A percentile compares a stretch with the other conserved stretches of the same genome.
These are phyloP conservation scores for Alectura lathami DNA, from an alignment of 2,113 vertebrate species.

Conservation along the genomic window DNA sequence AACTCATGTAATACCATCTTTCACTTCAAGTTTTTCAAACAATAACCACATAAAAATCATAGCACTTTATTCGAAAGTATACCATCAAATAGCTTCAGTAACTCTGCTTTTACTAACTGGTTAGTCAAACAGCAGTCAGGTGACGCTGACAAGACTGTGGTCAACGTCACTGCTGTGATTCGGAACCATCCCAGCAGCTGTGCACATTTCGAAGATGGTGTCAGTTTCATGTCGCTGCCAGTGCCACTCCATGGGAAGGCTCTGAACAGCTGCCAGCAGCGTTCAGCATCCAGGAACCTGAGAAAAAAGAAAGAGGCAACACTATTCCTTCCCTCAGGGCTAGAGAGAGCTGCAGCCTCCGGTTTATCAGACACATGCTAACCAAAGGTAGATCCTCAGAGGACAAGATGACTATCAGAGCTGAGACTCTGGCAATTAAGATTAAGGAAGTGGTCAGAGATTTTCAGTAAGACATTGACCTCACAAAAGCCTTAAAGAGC, in stretches of 20 bases:
- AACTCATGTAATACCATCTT: not conserved
- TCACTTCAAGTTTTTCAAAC: not conserved
- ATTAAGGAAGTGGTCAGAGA: not conserved
- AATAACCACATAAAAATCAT: not conserved
- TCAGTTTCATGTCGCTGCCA: not conserved
- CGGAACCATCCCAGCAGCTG: not conserved
- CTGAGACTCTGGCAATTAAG: not conserved
- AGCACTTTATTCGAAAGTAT: not conserved
- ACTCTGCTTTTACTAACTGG: not conserved
- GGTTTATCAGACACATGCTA: not conserved
- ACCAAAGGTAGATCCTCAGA: not conserved
- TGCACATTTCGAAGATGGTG: not conserved
- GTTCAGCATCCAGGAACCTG: not conserved
- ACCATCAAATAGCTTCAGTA: not conserved
- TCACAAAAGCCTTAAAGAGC: not conserved
- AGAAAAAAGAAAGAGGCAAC: not conserved
- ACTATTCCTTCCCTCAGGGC: not conserved
- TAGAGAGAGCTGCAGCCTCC: not conserved
- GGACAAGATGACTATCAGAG: not conserved
- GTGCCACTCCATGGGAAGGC: not conserved
- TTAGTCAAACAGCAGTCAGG: not conserved
- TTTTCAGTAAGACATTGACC: not conserved
- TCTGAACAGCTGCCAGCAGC: not conserved
- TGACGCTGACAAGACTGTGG: not conserved
- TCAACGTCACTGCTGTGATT: not conserved